Evolutionary conservation across 2,113 vertebrate genomes (phyloP), one percentile per base, ranked within the genome.

Genomic region (Melanotaenia duboulayi): DNA sequence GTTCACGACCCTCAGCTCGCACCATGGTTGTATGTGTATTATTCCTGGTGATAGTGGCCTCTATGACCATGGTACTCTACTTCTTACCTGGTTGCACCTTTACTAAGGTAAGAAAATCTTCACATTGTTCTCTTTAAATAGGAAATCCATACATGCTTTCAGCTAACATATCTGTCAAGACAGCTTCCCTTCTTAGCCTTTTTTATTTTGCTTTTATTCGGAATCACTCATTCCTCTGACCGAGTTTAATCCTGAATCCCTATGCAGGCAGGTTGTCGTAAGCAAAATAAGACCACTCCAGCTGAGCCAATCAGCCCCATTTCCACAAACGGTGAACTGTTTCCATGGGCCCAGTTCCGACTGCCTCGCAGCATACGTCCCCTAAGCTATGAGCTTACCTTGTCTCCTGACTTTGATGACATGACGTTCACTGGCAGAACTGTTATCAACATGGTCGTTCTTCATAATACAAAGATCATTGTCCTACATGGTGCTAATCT

Each of bases 41-140:
- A 58, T 76, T 96, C 65, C 86, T 98, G 64, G 85, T 96, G 64
- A 87, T 96, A 81, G 92, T 94, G 16, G 81, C 94, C 56, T 96
- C 96, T 17, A 82, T 98, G 76, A 91, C 94, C 73, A 93, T 96
- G 93, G 92, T 94, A 11, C 89, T 98, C 75, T 98, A 96, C 89
- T 91, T 98, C 85, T 85, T 98, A 80, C 97, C 96, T 58, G 95
- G 93, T 74, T 99, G 97, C 89, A 97, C 92, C 51, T 99, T 99
- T 92, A 97, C 97, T 81, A 97, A 94, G 95, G 96, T 92, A 87
- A 76, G 64, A 58, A 56, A 65, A 65, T 48, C 19, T 48, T 48
- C 8, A 48, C 7, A 23, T 19, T 7, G 10, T 39, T 52, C 32
- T 2, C 13, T 51, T 48, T 48, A 35, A 9, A 35, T 35, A 35